These are phyloP conservation scores for Cricetomys ansorgei DNA, from an alignment of 2,113 vertebrate species.

Conservation along the genomic window DNA sequence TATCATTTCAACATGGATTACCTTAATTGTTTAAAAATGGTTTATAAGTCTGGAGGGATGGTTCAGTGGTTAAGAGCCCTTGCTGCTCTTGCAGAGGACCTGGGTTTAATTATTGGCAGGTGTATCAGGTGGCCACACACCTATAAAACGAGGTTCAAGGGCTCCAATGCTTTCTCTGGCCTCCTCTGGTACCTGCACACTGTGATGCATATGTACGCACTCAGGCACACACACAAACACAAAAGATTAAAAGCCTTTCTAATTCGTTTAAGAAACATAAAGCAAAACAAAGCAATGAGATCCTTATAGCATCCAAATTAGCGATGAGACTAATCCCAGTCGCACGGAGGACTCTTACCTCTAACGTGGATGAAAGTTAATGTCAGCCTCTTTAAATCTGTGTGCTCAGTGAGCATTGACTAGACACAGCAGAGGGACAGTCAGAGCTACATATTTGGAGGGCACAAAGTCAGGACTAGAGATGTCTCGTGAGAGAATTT, in stretches of 20 bases:
- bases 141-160: neutral
- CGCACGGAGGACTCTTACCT: neutral
- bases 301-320: slow-evolving; percentile 43
- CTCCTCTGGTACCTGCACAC: neutral
- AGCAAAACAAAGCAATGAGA: slow-evolving; percentile 52
- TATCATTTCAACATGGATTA: slow-evolving; percentile 28
- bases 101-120: neutral
- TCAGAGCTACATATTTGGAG: neutral
- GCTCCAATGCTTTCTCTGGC: neutral
- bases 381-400: neutral
- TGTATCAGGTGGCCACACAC: neutral
- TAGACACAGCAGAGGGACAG: neutral
- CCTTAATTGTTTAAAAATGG: neutral
- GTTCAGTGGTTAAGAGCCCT: neutral
- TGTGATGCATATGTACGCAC: neutral
- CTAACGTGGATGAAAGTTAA: neutral
- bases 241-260: neutral
- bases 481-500: neutral
- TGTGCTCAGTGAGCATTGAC: neutral
- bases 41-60: neutral
- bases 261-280: slow-evolving; percentile 49
- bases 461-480: neutral
- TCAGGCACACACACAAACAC: neutral
- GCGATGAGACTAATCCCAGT: neutral
- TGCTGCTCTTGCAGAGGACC: neutral